phyloP scores from a whole-genome alignment of 35 echinoderm and acorn worm species.

The Ptychodera flava region DNA sequence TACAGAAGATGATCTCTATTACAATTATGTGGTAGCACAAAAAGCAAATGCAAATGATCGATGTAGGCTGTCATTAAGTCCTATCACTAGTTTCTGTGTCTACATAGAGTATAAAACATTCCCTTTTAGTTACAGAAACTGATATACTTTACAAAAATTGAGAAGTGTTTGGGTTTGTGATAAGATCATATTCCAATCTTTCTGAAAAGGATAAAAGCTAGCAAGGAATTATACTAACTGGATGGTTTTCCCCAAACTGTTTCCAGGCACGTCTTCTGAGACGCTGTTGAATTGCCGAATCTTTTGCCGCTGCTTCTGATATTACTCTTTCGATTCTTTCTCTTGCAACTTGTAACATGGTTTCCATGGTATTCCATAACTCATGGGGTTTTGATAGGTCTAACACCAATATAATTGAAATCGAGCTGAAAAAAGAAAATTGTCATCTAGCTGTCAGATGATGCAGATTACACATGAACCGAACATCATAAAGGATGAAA shows the following conservation, averaged over 20 bases:
- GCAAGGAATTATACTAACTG: conserved; percentile 37
- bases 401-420: conserved; percentile 63
- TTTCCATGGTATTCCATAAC: conserved; percentile 81
- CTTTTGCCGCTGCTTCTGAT: conserved; percentile 17
- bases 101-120: no score
- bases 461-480: no score
- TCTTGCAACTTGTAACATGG: conserved; percentile 45
- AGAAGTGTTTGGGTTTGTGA: no score
- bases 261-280: conserved; percentile 54
- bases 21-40: neutral
- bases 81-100: no score
- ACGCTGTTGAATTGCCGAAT: conserved; percentile 59
- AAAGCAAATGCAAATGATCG: no score
- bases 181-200: no score
- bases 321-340: conserved; percentile 65
- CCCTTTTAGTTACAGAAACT: no score
- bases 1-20: neutral
- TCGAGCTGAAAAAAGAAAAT: conserved; percentile 37
- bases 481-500: no score
- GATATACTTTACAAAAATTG: no score
- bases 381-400: conserved; percentile 86
- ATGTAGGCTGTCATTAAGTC: no score
- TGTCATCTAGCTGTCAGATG: neutral
- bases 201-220: no score
- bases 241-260: conserved; percentile 66